Evolutionary conservation across 2,888 invertebrate genomes (phyloP).

Genomic region (Dascillus cervinus): DNA sequence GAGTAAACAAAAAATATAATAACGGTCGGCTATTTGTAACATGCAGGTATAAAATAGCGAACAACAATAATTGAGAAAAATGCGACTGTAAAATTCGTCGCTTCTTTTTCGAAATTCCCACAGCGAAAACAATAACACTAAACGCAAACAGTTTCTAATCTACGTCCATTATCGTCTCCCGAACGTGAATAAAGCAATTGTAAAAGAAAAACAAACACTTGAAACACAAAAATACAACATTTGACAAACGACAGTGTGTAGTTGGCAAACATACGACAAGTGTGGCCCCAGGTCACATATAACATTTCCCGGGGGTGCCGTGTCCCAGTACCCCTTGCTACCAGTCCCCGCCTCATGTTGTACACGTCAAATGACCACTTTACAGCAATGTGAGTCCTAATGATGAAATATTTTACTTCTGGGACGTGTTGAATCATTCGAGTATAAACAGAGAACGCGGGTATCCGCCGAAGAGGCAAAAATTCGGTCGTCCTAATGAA

Average conservation of each 20-base stretch:
- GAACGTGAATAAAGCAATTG: conserved; percentile 25
- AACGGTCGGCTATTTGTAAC: too few species aligned
- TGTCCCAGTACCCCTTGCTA: conserved; percentile 15
- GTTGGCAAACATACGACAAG: conserved; percentile 25
- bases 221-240: conserved; percentile 35
- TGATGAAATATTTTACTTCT: conserved; percentile 46
- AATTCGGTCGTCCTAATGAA: too few species aligned
- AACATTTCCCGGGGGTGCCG: conserved; percentile 20
- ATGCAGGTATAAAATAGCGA: too few species aligned
- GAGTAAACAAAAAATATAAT: too few species aligned
- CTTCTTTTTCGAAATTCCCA: too few species aligned
- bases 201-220: conserved; percentile 30
- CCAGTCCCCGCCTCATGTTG: conserved; percentile 26
- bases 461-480: too few species aligned
- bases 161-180: conserved; percentile 27
- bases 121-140: conserved; percentile 1
- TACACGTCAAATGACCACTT: conserved; percentile 48
- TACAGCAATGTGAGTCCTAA: conserved; percentile 44
- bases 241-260: conserved; percentile 36
- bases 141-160: conserved; percentile 25
- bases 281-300: conserved; percentile 29
- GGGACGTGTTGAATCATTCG: conserved; percentile 47
- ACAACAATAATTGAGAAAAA: too few species aligned
- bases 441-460: conserved; percentile 8
- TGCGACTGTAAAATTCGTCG: background rate